Percentiles rank a stretch among this genome's conserved stretches.
Evolutionary conservation across 37 sponge, comb jelly and placozoan genomes (phyloP).

Genomic region (Ianthella basta): DNA sequence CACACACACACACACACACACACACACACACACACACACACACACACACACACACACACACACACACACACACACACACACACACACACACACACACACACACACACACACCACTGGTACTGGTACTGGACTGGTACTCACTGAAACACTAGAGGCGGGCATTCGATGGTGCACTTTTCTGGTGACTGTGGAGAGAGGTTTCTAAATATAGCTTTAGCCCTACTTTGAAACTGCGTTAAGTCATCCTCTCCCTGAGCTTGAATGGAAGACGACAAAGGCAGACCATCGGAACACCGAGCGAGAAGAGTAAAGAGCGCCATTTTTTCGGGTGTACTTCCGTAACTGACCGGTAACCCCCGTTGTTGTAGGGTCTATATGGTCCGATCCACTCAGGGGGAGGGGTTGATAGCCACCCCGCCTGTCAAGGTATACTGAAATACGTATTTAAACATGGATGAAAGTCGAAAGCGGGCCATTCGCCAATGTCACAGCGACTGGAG

Average conservation of each 20-base stretch:
- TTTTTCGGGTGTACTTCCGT: background rate
- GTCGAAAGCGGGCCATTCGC: too few relatives aligned
- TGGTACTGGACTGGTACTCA: slow-evolving; percentile 40
- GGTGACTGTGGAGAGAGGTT: slow-evolving; percentile 88
- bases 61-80: slow-evolving; percentile 34
- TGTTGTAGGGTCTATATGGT: too few relatives aligned
- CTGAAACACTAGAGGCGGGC: slow-evolving; percentile 89
- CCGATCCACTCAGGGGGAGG: too few relatives aligned
- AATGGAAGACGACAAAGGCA: slow-evolving; percentile 91
- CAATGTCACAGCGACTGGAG: too few relatives aligned
- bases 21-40: background rate
- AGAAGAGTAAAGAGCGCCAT: slow-evolving; percentile 96
- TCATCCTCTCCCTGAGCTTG: slow-evolving; percentile 70
- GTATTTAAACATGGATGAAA: too few relatives aligned
- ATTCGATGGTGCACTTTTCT: slow-evolving; percentile 75
- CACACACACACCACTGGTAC: slow-evolving; percentile 10
- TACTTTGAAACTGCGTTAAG: slow-evolving; percentile 81
- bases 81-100: slow-evolving; percentile 37
- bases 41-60: slow-evolving; percentile 20
- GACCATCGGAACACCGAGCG: slow-evolving; percentile 88
- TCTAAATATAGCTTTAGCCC: slow-evolving; percentile 89
- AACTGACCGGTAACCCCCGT: too few relatives aligned
- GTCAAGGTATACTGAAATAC: too few relatives aligned
- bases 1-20: slow-evolving; percentile 31
- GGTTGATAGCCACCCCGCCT: too few relatives aligned